Conservation (phyloP, 2,113 vertebrate species). For the Hydropotes inermis region DNA sequence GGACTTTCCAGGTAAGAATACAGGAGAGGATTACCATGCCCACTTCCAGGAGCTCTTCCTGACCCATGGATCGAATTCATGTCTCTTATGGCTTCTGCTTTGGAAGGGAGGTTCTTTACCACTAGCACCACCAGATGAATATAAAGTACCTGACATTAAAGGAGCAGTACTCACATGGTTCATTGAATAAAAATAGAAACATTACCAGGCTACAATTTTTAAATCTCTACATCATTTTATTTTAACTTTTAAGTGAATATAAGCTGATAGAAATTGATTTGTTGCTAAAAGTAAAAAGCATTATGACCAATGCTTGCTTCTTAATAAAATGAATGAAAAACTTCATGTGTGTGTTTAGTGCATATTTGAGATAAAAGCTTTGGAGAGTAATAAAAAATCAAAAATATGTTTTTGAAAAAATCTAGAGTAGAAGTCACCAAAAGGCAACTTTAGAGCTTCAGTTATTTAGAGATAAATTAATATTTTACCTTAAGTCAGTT, state of each 20-base stretch:
- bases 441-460: not conserved
- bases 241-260: not conserved
- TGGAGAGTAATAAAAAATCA: not conserved
- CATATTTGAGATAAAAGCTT: not conserved
- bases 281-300: not conserved
- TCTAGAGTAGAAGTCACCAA: not conserved
- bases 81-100: not conserved
- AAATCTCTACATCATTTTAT: not conserved
- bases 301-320: not conserved
- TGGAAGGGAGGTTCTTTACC: not conserved
- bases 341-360: not conserved
- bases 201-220: not conserved
- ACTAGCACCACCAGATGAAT: not conserved
- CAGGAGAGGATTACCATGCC: not conserved
- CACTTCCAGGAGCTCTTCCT: not conserved
- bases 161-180: not conserved
- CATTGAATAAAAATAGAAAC: not conserved
- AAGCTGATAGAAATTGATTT: not conserved
- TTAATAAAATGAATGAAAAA: not conserved
- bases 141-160: not conserved
- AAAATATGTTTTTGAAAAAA: not conserved
- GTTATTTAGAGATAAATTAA: not conserved
- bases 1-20: not conserved
- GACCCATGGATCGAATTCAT: accelerated
- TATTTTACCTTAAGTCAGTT: not conserved